Conservation (phyloP, 2,888 invertebrate genomes). For the Drosophila meridionalis region DNA sequence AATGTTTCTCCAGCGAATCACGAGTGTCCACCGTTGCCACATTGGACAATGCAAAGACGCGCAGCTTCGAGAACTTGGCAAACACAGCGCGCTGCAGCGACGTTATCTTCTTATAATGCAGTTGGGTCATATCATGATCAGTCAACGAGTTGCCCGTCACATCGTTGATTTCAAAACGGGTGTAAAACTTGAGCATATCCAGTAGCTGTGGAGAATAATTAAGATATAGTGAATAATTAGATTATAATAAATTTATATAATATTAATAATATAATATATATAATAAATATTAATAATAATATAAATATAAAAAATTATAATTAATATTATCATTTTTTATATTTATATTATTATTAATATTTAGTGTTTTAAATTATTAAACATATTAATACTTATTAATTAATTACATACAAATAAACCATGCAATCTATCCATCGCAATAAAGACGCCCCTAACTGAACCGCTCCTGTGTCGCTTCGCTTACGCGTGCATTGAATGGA, state of each 20-base stretch:
- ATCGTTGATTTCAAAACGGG: constrained; percentile 98
- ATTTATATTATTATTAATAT: no score
- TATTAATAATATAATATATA: neutral
- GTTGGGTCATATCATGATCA: constrained; percentile 96
- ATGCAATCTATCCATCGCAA: neutral
- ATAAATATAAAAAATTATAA: no score
- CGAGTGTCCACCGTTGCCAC: constrained; percentile 98
- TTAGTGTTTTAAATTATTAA: no score
- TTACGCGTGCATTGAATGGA: constrained; percentile 17
- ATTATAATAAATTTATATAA: neutral
- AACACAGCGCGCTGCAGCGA: constrained; percentile 97
- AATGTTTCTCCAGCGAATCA: constrained; percentile 91
- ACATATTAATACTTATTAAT: no score
- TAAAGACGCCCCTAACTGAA: constrained; percentile 5
- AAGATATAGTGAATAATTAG: no score
- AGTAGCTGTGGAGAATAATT: constrained; percentile 88
- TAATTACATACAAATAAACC: no score
- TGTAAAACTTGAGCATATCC: constrained; percentile 98
- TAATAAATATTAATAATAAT: neutral
- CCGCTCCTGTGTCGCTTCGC: constrained; percentile 32
- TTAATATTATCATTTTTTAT: no score
- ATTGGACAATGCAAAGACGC: constrained; percentile 95
- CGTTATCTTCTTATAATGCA: constrained; percentile 96
- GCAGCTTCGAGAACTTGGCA: constrained; percentile 94
- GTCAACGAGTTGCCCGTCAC: constrained; percentile 97